These are phyloP conservation scores for Hyphantria cunea DNA, from an alignment of 1,140 invertebrate species.

Conservation along the genomic window DNA sequence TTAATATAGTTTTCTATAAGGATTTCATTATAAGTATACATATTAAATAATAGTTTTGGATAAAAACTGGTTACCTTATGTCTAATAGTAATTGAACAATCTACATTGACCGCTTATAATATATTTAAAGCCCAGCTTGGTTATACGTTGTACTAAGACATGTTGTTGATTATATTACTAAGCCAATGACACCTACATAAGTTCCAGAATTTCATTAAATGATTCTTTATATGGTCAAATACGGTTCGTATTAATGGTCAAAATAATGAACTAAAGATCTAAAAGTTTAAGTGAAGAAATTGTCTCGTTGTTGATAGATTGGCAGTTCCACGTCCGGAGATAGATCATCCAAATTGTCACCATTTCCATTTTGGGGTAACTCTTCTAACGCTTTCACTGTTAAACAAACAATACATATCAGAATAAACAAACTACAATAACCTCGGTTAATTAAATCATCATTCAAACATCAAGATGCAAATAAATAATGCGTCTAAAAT, in stretches of 20 bases:
- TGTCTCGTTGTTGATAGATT: conserved; percentile 92
- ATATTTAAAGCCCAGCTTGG: conserved; percentile 40
- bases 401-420: conserved; percentile 28
- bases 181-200: conserved; percentile 19
- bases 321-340: conserved; percentile 86
- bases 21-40: too few species aligned
- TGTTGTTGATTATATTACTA: conserved; percentile 8
- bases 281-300: conserved; percentile 87
- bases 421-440: conserved; percentile 11
- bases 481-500: conserved; percentile 39
- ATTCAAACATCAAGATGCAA: conserved; percentile 35
- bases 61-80: background rate
- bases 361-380: conserved; percentile 81
- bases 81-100: conserved; percentile 38
- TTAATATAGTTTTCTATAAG: conserved; percentile 2
- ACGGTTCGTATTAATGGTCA: background rate
- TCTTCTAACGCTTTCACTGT: conserved; percentile 89
- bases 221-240: too few species aligned
- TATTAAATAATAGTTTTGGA: too few species aligned
- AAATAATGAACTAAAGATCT: too few species aligned
- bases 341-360: conserved; percentile 84
- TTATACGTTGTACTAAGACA: conserved; percentile 17
- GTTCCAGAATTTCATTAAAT: background rate
- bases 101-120: conserved; percentile 38
- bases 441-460: background rate